Base-by-base conservation (phyloP, 1,140 invertebrate species). In the Ips typographus region DNA sequence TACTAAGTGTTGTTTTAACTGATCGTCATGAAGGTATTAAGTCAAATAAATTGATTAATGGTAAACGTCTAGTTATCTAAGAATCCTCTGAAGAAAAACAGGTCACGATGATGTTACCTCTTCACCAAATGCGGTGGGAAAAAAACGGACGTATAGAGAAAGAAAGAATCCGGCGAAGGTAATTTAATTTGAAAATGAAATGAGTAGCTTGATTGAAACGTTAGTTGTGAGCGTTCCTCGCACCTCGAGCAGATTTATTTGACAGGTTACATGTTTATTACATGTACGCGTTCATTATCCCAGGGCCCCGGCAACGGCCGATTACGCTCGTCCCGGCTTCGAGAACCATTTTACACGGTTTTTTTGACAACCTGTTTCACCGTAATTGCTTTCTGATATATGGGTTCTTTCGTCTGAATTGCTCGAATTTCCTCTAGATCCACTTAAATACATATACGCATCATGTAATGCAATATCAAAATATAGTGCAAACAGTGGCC, bases 201-300 rank as follows among this genome's bases (percentile, higher is more conserved):
- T 65, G 63, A 65, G 63, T 65, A 65, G 63, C 63, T 42, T 65
- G 63, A 65, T 65, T 65, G 63, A 65, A 65, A 65, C 63, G 63
- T 65, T 65, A 65, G 63, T 65, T 65, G 52, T 65, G 51, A 65
- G 63, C 56, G 63, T 65, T 65, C 63, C 52, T 65, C 63, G 63
- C 63, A 65, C 63, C 56, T 66, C 55, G 65, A 66, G 65, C 55
- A 66, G 65, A 66, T 66, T 66, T 66, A 66, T 66, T 66, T 66
- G 65, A 66, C 65, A 66, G 65, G n/a, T 66, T 66, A 59, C 65
- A 58, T 66, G 65, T 66, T 66, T 66, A 66, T 66, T 66, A 59
- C 65, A 37, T 41, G 63, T 56, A 57, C 42, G 42, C 52, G 52
- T 65, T 65, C 63, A 65, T 65, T 65, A 65, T 56, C 51, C 59